Percentiles rank a stretch among this genome's conserved stretches.
phyloP scores from a whole-genome alignment of 1,140 invertebrate species.

The Drosophila mayri region DNA sequence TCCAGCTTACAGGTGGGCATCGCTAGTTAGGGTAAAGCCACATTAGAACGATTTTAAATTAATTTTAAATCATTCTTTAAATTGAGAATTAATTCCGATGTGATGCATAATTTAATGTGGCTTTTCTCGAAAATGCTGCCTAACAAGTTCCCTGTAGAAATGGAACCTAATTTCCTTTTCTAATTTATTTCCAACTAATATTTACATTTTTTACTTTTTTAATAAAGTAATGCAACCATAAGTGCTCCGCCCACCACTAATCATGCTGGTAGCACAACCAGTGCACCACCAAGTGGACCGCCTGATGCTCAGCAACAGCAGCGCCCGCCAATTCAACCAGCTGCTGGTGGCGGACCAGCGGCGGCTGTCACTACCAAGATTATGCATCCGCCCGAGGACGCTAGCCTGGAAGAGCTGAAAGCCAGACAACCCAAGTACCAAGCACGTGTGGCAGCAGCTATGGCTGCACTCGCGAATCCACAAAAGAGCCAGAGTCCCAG shows the following conservation, averaged over 20 bases:
- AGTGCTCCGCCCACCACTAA: constrained; percentile 88
- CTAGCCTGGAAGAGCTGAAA: constrained; percentile 95
- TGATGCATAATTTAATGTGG: background rate
- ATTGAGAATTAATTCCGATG: background rate
- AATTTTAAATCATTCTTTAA: background rate
- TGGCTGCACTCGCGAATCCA: constrained; percentile 77
- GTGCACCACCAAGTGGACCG: constrained; percentile 71
- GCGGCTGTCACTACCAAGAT: constrained; percentile 92
- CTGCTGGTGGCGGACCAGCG: constrained; percentile 50
- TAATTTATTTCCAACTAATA: background rate
- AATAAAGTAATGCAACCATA: constrained; percentile 89
- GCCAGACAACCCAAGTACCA: constrained; percentile 91
- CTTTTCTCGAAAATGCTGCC: background rate
- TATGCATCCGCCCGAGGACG: constrained; percentile 97
- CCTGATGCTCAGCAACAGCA: constrained; percentile 64
- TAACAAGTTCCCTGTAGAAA: background rate
- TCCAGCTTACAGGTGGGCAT: constrained; percentile 90
- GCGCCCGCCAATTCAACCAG: constrained; percentile 52
- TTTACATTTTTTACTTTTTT: constrained; percentile 39
- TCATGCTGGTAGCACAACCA: constrained; percentile 71
- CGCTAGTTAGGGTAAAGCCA: background rate
- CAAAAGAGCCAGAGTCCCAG: constrained; percentile 62
- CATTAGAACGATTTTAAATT: background rate
- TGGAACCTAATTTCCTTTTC: background rate
- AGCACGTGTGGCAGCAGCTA: constrained; percentile 62